These are phyloP conservation scores for Ochropleura plecta DNA, from an alignment of 2,888 invertebrate species.

Conservation along the genomic window DNA sequence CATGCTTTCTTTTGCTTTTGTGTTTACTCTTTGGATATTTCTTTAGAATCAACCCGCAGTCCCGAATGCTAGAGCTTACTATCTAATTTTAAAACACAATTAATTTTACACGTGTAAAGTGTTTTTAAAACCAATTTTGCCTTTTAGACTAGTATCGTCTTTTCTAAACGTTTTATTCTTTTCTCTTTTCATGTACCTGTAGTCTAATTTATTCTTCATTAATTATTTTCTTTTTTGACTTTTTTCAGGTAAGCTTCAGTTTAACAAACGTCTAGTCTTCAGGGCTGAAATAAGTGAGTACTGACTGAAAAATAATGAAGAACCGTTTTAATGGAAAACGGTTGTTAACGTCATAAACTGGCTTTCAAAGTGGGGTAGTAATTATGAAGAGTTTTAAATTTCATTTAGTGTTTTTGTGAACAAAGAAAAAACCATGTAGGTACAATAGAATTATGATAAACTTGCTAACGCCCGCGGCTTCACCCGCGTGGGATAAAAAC, in stretches of 20 bases:
- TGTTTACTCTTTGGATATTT: too few species aligned
- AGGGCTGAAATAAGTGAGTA: conserved; percentile 50
- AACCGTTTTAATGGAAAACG: conserved; percentile 17
- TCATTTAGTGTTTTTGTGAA: not conserved
- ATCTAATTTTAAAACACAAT: not conserved
- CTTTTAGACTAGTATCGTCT: not conserved
- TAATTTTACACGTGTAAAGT: not conserved
- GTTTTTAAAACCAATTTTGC: not conserved
- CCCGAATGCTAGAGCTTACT: too few species aligned
- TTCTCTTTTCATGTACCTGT: not conserved
- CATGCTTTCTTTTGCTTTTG: too few species aligned
- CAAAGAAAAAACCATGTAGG: not conserved
- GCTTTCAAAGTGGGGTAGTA: conserved; percentile 11
- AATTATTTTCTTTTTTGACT: conserved; percentile 33
- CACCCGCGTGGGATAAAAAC: too few species aligned
- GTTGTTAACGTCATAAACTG: conserved; percentile 4
- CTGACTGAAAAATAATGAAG: conserved; percentile 25
- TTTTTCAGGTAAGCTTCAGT: conserved; percentile 61
- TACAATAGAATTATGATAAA: too few species aligned
- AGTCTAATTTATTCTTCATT: conserved; percentile 11
- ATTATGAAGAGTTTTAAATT: conserved; percentile 17
- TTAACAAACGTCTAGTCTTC: conserved; percentile 9
- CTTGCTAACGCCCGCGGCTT: too few species aligned
- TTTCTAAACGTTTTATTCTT: not conserved
- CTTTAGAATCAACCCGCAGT: too few species aligned